These are phyloP conservation scores for Stenolophus ochropezus DNA, from an alignment of 2,888 invertebrate species.

Conservation along the genomic window DNA sequence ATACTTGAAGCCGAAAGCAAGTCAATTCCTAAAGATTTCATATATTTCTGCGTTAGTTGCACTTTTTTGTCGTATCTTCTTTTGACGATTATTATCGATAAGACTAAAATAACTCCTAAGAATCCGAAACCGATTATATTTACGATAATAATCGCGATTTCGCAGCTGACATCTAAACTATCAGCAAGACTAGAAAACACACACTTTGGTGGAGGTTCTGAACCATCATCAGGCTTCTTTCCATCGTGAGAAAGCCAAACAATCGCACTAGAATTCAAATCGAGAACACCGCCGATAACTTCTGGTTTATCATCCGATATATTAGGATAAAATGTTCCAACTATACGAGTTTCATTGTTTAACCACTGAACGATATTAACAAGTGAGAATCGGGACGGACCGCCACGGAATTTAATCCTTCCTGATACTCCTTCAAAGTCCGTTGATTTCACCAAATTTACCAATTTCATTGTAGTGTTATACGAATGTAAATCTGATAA, in stretches of 20 bases:
- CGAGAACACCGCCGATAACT: constrained; percentile 74
- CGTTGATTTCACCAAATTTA: constrained; percentile 78
- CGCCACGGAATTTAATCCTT: constrained; percentile 80
- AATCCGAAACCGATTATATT: constrained; percentile 78
- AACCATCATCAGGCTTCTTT: constrained; percentile 81
- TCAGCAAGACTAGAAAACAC: constrained; percentile 81
- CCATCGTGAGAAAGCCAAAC: constrained; percentile 80
- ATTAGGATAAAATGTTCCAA: constrained; percentile 79
- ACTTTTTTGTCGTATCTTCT: constrained; percentile 81
- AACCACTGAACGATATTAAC: constrained; percentile 79
- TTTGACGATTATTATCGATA: constrained; percentile 80
- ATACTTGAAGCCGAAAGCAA: constrained; percentile 74
- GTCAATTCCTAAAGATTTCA: constrained; percentile 82
- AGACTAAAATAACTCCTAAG: constrained; percentile 75
- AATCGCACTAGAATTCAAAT: constrained; percentile 76
- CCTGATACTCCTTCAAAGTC: constrained; percentile 86
- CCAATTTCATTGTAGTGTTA: constrained; percentile 76
- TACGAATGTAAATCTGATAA: constrained; percentile 75
- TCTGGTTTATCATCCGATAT: constrained; percentile 72
- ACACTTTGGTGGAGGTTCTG: constrained; percentile 77
- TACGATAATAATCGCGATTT: constrained; percentile 81
- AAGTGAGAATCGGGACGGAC: constrained; percentile 80
- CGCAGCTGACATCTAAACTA: constrained; percentile 82
- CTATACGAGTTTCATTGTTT: constrained; percentile 72
- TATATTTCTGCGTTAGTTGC: constrained; percentile 79